A percentile compares a stretch with the other conserved stretches of the same genome.
Evolutionary conservation across 2,797 vertebrate species (phyloP).

Genomic region (Perdix hodgsoniae): DNA sequence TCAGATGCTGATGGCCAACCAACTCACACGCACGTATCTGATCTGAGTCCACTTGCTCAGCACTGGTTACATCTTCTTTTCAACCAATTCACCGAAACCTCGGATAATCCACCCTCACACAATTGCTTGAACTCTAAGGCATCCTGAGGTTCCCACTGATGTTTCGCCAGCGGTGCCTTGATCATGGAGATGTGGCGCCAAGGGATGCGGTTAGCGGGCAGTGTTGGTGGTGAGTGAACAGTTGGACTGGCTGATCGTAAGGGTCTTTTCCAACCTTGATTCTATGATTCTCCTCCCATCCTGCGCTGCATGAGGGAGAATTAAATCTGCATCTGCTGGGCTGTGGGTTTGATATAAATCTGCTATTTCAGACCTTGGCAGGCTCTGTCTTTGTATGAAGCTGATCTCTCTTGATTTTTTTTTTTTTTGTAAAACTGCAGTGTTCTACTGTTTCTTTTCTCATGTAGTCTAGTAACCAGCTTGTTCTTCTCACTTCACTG

Average conservation of each 20-base stretch:
- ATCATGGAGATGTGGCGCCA: no score
- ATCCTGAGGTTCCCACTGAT: not conserved
- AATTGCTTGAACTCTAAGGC: not conserved
- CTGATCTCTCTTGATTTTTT: not conserved
- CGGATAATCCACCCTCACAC: not conserved
- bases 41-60: not conserved
- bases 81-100: not conserved
- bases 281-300: no score
- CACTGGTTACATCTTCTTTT: not conserved
- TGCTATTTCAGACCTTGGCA: not conserved
- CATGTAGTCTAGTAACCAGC: conserved; percentile 30
- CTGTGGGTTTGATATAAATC: not conserved
- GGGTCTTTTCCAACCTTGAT: no score
- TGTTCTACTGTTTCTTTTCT: conserved; percentile 7
- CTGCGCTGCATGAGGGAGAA: no score
- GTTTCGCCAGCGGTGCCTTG: not conserved
- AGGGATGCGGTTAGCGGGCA: no score
- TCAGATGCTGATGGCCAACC: not conserved
- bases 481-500: conserved; percentile 45
- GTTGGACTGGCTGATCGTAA: no score
- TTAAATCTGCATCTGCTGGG: not conserved
- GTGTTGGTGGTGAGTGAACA: no score
- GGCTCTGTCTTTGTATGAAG: not conserved
- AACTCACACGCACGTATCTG: not conserved
- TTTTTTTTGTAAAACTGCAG: not conserved